Evolutionary conservation across 2,113 vertebrate species (phyloP), one percentile per base, ranked within the genome.

Genomic region (Actenoides lindsayi): DNA sequence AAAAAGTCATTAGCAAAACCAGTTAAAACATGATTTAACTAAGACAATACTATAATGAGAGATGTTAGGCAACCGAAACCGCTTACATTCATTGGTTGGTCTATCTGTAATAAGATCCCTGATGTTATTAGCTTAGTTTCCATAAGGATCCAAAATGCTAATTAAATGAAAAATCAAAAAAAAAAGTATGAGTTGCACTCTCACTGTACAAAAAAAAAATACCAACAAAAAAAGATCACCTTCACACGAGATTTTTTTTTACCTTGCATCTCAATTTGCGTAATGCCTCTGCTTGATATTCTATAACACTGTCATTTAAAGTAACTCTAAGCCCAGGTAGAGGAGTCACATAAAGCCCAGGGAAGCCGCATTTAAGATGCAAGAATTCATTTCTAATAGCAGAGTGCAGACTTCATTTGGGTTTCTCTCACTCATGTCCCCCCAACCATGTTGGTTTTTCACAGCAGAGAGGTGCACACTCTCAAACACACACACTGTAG

Each of bases 1-100:
- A 84, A 77, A 73, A 90, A 93, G 53, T 70, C 64, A 93, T 84
- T 78, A 96, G 65, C 64, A 75, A 64, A 92, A 89, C 80, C 46
- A 92, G 89, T 92, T 89, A 81, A 94, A 93, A 94, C 64, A 81
- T 64, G 64, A 94, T 94, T 95, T 57, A 86, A 71, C 53, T 73
- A 83, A 81, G 68, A 93, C 87, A 89, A 79, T n/a, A 37, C 53
- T 69, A 31, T 42, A 87, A 78, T 78, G 67, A 46, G 13, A 91
- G 39, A 44, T 8, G 8, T 87, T 95, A 94, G 62, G 83, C 71
- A 95, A 94, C 18, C 20, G 64, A 71, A 60, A 94, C 70, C 13
- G 13, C 73, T 60, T 46, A 71, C 70, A 91, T 92, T 78, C 56
- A 84, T 56, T 82, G 77, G 64, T 56, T 68, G 33, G 20, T 82